A percentile compares a stretch with the other conserved stretches of the same genome.
Evolutionary conservation across 2,113 vertebrate genomes (phyloP).

Genomic region (Pseudorectes ferrugineus): DNA sequence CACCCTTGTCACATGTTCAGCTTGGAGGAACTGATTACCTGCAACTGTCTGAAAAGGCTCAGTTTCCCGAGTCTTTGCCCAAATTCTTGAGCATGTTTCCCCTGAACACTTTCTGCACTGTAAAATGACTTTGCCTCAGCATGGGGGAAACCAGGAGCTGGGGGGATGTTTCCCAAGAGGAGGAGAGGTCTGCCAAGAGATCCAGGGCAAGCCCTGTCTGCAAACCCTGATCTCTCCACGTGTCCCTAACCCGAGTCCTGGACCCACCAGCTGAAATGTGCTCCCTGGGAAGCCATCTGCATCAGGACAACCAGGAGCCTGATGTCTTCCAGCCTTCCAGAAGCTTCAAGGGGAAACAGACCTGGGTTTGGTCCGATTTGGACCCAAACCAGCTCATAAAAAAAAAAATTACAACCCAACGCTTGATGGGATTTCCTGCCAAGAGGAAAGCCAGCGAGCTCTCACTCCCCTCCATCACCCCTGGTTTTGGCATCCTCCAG

Average conservation of each 20-base stretch:
- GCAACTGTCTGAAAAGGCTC: neutral
- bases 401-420: neutral
- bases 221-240: accelerated
- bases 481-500: neutral
- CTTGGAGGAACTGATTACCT: neutral
- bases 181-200: neutral
- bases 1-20: neutral
- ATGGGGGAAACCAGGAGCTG: neutral
- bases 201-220: neutral
- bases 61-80: neutral
- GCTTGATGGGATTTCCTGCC: neutral
- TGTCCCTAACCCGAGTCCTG: neutral
- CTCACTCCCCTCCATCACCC: neutral
- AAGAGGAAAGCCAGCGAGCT: neutral
- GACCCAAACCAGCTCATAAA: neutral
- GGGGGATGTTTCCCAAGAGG: neutral
- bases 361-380: neutral
- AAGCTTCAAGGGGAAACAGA: neutral
- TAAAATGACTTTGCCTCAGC: neutral
- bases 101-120: neutral
- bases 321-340: neutral
- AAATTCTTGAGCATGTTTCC: neutral
- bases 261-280: neutral
- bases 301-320: neutral
- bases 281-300: neutral